Conservation (phyloP, 2,113 vertebrate species). For the Sturnira hondurensis region DNA sequence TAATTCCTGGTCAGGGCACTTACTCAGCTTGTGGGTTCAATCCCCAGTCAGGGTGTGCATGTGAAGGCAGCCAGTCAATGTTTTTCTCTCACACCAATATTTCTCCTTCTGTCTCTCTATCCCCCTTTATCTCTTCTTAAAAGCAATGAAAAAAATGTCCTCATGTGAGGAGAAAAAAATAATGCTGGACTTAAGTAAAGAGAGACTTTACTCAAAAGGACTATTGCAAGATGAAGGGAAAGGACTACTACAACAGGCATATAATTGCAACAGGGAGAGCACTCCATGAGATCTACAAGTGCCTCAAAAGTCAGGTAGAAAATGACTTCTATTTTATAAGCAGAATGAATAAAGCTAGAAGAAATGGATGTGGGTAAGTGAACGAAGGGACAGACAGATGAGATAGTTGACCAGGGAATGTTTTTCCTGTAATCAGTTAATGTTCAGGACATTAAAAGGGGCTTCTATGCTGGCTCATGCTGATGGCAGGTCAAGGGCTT, state of each 20-base stretch:
- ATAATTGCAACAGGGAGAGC: not conserved
- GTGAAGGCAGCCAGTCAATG: too few relatives aligned
- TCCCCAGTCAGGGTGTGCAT: too few relatives aligned
- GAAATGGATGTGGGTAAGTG: not conserved
- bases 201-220: not conserved
- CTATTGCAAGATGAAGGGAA: not conserved
- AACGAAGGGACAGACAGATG: not conserved
- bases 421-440: not conserved
- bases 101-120: too few relatives aligned
- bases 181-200: not conserved
- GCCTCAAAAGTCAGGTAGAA: not conserved
- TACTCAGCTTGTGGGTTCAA: too few relatives aligned
- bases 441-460: not conserved
- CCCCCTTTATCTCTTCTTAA: too few relatives aligned
- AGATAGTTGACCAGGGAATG: not conserved
- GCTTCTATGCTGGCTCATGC: not conserved
- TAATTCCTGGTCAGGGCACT: too few relatives aligned
- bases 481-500: not conserved
- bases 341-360: not conserved
- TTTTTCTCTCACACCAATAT: too few relatives aligned
- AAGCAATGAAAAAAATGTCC: too few relatives aligned
- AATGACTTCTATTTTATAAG: not conserved
- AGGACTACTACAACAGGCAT: not conserved
- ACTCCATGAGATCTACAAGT: not conserved
- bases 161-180: not conserved